A percentile compares a stretch with the other conserved stretches of the same genome.
phyloP scores from a whole-genome alignment of 2,113 vertebrate genomes.

The Rhadina sibilatrix region DNA sequence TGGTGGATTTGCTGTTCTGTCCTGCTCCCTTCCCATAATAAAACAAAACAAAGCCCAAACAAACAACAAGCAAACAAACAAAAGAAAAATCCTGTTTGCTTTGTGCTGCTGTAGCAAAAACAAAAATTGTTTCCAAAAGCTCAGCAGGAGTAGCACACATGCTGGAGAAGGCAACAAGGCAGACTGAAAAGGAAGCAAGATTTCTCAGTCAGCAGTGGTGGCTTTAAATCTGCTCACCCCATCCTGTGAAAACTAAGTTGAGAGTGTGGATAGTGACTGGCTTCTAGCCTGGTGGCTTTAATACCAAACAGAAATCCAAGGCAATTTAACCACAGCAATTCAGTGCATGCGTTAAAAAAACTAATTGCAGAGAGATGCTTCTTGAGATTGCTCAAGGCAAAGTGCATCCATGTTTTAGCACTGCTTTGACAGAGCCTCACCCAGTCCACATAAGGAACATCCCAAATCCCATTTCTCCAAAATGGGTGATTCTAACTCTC shows the following conservation, averaged over 20 bases:
- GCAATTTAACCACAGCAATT: background rate
- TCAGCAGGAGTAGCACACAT: background rate
- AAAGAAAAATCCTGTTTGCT: background rate
- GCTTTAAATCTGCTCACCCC: background rate
- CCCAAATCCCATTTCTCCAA: background rate
- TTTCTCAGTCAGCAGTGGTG: background rate
- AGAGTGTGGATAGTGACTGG: background rate
- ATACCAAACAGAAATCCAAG: background rate
- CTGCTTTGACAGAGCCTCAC: background rate
- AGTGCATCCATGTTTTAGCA: background rate
- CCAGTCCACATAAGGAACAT: background rate
- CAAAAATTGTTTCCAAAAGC: background rate
- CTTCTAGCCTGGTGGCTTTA: background rate
- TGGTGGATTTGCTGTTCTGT: background rate
- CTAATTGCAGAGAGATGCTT: background rate
- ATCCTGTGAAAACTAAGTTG: background rate
- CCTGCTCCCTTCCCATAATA: background rate
- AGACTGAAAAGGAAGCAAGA: background rate
- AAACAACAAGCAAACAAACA: background rate
- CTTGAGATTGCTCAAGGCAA: background rate
- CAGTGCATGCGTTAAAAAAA: background rate
- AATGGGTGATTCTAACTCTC: background rate
- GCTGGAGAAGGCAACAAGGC: background rate
- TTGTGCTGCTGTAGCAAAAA: background rate
- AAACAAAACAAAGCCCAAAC: background rate